Percentiles rank a stretch among this genome's conserved stretches.
Conservation (phyloP, 2,888 invertebrate species). For the Caenorhabditis afra region DNA sequence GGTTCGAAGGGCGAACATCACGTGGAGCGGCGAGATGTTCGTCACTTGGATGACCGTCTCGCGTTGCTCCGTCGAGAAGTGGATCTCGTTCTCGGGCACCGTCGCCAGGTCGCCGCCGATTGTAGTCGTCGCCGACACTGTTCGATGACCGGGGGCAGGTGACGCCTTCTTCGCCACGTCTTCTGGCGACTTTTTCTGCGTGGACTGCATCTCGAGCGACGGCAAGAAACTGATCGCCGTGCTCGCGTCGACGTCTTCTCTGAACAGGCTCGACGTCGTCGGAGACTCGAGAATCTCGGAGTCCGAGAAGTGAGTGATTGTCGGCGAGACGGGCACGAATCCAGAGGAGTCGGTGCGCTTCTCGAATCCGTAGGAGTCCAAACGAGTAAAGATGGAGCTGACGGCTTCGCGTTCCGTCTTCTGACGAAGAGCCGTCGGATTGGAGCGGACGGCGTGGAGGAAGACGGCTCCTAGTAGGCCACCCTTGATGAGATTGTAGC, state of each 20-base stretch:
- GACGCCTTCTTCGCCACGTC: conserved; percentile 23
- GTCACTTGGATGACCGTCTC: conserved; percentile 32
- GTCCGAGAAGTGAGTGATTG: conserved; percentile 46
- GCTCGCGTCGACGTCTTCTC: conserved; percentile 22
- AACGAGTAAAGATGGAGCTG: conserved; percentile 37
- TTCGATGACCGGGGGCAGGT: conserved; percentile 24
- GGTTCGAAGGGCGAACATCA: conserved; percentile 51
- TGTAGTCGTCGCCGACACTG: conserved; percentile 52
- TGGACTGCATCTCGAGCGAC: conserved; percentile 45
- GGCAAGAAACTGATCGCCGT: conserved; percentile 51
- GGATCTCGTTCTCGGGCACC: conserved; percentile 30
- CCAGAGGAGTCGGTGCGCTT: conserved; percentile 25
- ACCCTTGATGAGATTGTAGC: conserved; percentile 51
- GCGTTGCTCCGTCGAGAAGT: neutral
- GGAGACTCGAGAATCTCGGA: conserved; percentile 23
- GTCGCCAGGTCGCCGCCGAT: conserved; percentile 45
- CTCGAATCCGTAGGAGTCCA: conserved; percentile 40
- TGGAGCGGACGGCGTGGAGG: conserved; percentile 50
- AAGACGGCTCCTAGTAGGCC: conserved; percentile 46
- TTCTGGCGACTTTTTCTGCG: conserved; percentile 41
- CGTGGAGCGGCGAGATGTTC: conserved; percentile 38
- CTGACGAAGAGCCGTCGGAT: conserved; percentile 11
- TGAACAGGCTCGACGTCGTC: neutral
- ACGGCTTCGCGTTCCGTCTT: conserved; percentile 10
- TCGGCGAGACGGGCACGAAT: conserved; percentile 40